Base-by-base conservation (phyloP, 2,113 vertebrate genomes). In the Nothoprocta pentlandii region DNA sequence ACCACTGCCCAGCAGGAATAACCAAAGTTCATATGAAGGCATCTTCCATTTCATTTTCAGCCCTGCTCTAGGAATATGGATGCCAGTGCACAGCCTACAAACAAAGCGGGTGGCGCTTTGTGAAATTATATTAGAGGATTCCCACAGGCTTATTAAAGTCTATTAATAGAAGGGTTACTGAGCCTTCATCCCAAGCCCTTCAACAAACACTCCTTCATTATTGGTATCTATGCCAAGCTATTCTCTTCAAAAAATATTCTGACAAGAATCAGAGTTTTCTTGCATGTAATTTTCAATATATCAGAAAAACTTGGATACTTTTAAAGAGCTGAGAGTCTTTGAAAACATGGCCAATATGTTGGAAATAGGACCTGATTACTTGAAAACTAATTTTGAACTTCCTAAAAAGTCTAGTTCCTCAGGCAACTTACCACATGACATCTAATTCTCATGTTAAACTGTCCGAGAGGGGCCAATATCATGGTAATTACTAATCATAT, bases 401-500 rank as follows among this genome's bases (percentile, higher is more conserved):
- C 44, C 90, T 36, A 76, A 59, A 93, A 95, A 80, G 39, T 49
- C 9, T 83, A 4, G 46, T 36, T 79, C 23, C 69, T 26, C 56
- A 34, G 49, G 16, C 62, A 70, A 85, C n/a, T 66, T 84, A 73
- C 12, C 71, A 36, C 54, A 73, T 32, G 47, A 73, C 9, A 32
- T 61, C 7, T 3, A 73, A 69, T 73, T 86, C 67, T 90, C 66
- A 75, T 17, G 36, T 13, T 64, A 41, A 93, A 67, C 47, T 70
- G 5, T 59, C 41, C 78, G 36, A 84, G 58, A 71, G 11, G 10
- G 44, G 28, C 21, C 81, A 74, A 59, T 67, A 73, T 74, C 80
- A 81, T 75, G 44, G 20, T 78, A 95, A 93, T 92, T 92, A 93
- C 92, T 95, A 94, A 93, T 94, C 77, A 90, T 53, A 85, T 44